Conservation (phyloP, 2,888 invertebrate species). For the Orthosia incerta region DNA sequence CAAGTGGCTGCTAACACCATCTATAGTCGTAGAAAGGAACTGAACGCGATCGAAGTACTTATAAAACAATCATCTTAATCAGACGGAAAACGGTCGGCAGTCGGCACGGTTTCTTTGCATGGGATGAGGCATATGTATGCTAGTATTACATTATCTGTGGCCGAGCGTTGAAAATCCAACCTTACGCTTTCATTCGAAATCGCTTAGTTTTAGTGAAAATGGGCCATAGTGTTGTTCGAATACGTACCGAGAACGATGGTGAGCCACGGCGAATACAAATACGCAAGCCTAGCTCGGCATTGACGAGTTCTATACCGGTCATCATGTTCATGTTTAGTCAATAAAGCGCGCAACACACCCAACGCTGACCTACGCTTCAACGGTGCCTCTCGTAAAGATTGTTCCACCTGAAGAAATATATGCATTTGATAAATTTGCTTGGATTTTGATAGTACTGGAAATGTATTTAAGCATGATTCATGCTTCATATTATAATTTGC, state of each 20-base stretch:
- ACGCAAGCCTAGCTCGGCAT: constrained; percentile 96
- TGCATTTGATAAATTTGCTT: background rate
- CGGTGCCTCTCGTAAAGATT: constrained; percentile 96
- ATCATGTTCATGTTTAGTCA: constrained; percentile 98
- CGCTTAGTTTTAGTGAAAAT: background rate
- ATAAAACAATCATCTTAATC: too few relatives aligned
- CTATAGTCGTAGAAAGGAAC: too few relatives aligned
- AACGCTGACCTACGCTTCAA: constrained; percentile 96
- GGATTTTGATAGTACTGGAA: background rate
- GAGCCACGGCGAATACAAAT: constrained; percentile 97
- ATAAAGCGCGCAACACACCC: constrained; percentile 94
- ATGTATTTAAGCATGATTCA: constrained; percentile 53
- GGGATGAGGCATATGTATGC: too few relatives aligned
- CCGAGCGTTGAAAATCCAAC: background rate
- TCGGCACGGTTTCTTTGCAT: too few relatives aligned
- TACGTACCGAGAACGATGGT: constrained; percentile 92
- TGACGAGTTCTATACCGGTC: constrained; percentile 96
- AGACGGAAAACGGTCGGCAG: too few relatives aligned
- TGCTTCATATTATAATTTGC: constrained; percentile 39
- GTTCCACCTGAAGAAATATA: constrained; percentile 92
- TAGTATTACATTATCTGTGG: too few relatives aligned
- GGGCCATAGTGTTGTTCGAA: background rate
- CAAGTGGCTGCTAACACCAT: too few relatives aligned
- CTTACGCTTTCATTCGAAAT: too few relatives aligned
- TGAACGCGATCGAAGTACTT: too few relatives aligned